Evolutionary conservation across 2,797 vertebrate genomes (phyloP).

Genomic region (Hypotaenidia philippensis): DNA sequence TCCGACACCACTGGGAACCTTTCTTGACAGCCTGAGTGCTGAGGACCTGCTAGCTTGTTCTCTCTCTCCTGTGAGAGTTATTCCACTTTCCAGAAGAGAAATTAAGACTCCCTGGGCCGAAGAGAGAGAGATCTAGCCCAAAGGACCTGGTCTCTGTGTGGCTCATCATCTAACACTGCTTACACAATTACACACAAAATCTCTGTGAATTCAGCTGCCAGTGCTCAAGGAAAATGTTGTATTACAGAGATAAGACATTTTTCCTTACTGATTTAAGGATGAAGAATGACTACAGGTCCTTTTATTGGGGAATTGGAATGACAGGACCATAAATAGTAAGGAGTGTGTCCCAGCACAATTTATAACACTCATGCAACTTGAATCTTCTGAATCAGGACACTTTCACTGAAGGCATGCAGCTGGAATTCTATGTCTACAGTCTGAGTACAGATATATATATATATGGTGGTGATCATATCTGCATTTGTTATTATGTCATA

Average conservation of each 20-base stretch:
- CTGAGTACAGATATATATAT: fast-evolving
- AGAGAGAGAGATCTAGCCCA: background rate
- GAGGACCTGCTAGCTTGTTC: background rate
- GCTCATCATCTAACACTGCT: background rate
- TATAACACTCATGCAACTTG: background rate
- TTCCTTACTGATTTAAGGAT: background rate
- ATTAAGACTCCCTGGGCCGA: background rate
- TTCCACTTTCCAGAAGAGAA: background rate
- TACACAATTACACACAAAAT: background rate
- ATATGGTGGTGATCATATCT: background rate
- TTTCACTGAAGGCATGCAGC: background rate
- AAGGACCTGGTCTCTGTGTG: background rate
- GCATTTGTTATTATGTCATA: background rate
- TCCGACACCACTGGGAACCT: background rate
- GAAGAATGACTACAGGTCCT: background rate
- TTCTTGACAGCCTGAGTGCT: background rate
- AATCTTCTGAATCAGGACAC: background rate
- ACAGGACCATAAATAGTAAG: slow-evolving; percentile 24
- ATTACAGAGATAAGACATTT: background rate
- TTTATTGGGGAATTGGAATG: background rate
- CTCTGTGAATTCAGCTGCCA: background rate
- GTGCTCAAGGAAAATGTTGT: background rate
- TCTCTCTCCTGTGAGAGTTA: background rate
- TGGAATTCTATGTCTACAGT: background rate
- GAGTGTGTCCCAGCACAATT: background rate